Evolutionary conservation across 2,797 vertebrate species (phyloP).

Genomic region (Dallia pectoralis): DNA sequence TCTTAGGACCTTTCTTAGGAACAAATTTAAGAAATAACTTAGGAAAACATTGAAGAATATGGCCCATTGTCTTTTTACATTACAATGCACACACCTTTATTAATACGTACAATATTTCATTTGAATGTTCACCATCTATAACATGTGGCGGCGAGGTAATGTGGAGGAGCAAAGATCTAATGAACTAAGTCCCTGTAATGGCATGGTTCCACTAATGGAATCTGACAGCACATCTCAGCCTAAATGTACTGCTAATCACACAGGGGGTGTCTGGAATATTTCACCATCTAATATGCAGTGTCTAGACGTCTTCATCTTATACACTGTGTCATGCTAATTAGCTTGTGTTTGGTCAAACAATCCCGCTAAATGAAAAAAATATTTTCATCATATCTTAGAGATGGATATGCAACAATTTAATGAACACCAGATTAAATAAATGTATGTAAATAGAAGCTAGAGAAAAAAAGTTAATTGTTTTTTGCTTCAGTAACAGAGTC

Average conservation of each 20-base stretch:
- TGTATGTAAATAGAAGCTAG: background rate
- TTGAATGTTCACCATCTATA: slow-evolving; percentile 36
- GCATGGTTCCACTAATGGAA: slow-evolving; percentile 54
- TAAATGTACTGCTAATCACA: slow-evolving; percentile 17
- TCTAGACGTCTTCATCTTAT: slow-evolving; percentile 15
- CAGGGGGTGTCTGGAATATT: slow-evolving; percentile 30
- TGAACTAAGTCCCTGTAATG: slow-evolving; percentile 43
- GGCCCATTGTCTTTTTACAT: background rate
- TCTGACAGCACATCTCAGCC: slow-evolving; percentile 60
- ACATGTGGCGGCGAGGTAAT: slow-evolving; percentile 30
- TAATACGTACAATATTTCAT: slow-evolving; percentile 51
- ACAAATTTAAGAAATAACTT: too few relatives aligned
- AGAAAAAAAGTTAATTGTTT: background rate
- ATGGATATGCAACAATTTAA: background rate
- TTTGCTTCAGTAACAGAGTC: background rate
- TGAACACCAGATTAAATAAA: background rate
- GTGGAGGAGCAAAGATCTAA: slow-evolving; percentile 33
- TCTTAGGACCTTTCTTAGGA: too few relatives aligned
- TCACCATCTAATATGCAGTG: slow-evolving; percentile 28
- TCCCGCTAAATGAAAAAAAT: slow-evolving; percentile 19
- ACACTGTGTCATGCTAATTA: slow-evolving; percentile 32
- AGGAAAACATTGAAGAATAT: background rate
- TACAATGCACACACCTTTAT: slow-evolving; percentile 29
- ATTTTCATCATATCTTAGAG: background rate
- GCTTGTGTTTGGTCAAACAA: slow-evolving; percentile 24